Evolutionary conservation across 1,140 invertebrate genomes (phyloP), one percentile per base, ranked within the genome.

Genomic region (Hormaphis cornu): DNA sequence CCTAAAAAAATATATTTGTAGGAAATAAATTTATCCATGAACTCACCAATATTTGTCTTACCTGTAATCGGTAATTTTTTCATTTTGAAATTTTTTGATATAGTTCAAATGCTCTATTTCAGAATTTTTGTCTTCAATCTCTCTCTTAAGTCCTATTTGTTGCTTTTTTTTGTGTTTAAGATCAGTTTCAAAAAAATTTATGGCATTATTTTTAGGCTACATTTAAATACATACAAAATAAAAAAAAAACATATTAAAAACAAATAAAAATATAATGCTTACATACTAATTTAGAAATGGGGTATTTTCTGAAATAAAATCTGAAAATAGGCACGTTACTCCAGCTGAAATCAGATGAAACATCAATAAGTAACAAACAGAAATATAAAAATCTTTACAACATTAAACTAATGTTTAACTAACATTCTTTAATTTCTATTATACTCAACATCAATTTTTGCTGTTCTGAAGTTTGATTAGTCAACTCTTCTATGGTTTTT

Each of bases 381-480:
- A n/a, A 20, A n/a, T n/a, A n/a, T n/a, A n/a, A n/a, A n/a, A n/a
- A n/a, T n/a, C n/a, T 48, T 22, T 5, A 22, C 6, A 8, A 24
- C 24, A 4, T 22, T 2, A n/a, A 22, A 48, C 22, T 48, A n/a
- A 24, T 4, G 10, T 3, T 20, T 24, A 7, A 18, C 61, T 66
- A 35, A 66, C 61, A 50, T 22, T 66, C 61, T 5, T 66, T 66
- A 50, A 50, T 66, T 35, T 66, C 28, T 63, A 44, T 8, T n/a
- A 66, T 20, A 35, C 28, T 14, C 22, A 28, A 20, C 20, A 66
- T 30, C 8, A 66, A 66, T 33, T 48, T 6, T 10, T 48, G 24
- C 22, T 66, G 61, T 33, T 66, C 44, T 20, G 40, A 33, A 22
- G 61, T 18, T 20, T 50, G 44, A 50, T 22, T 66, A 20, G 44